Percentiles rank a stretch among this genome's conserved stretches.
phyloP scores from a whole-genome alignment of 2,797 vertebrate species.

The Dallia pectoralis region DNA sequence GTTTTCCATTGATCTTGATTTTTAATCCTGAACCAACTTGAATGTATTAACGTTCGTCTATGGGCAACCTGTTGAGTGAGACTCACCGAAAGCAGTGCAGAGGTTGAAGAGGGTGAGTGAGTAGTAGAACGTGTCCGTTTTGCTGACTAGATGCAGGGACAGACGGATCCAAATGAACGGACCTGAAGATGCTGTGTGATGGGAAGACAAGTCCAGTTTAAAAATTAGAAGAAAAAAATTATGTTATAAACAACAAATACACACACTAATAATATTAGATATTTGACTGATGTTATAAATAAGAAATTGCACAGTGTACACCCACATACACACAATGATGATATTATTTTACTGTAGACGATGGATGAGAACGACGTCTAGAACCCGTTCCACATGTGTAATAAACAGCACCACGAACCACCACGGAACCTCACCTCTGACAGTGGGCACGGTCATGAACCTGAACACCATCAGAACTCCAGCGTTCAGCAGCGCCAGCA shows the following conservation, averaged over 20 bases:
- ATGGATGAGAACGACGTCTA: not conserved
- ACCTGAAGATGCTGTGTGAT: conserved; percentile 65
- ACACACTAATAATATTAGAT: too few relatives aligned
- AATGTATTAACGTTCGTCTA: not conserved
- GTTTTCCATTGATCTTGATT: not conserved
- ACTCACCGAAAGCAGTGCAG: conserved; percentile 89
- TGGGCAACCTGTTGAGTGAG: not conserved
- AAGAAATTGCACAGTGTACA: not conserved
- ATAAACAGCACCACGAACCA: conserved; percentile 1
- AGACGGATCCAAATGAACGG: conserved; percentile 68
- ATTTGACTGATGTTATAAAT: not conserved
- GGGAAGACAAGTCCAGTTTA: not conserved
- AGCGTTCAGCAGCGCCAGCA: conserved; percentile 78
- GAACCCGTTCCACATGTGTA: not conserved
- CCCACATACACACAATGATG: not conserved
- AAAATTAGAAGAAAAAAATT: not conserved
- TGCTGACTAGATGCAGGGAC: conserved; percentile 87
- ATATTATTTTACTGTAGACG: not conserved
- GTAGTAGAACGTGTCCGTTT: conserved; percentile 84
- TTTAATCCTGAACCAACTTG: not conserved
- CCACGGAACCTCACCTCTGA: conserved; percentile 76
- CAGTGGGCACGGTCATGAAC: conserved; percentile 67
- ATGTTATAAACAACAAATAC: not conserved
- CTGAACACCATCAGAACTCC: conserved; percentile 81
- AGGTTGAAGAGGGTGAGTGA: conserved; percentile 86